Percentiles rank a stretch among this genome's conserved stretches.
phyloP scores from a whole-genome alignment of 1,140 invertebrate genomes.

The Temnothorax longispinosus region DNA sequence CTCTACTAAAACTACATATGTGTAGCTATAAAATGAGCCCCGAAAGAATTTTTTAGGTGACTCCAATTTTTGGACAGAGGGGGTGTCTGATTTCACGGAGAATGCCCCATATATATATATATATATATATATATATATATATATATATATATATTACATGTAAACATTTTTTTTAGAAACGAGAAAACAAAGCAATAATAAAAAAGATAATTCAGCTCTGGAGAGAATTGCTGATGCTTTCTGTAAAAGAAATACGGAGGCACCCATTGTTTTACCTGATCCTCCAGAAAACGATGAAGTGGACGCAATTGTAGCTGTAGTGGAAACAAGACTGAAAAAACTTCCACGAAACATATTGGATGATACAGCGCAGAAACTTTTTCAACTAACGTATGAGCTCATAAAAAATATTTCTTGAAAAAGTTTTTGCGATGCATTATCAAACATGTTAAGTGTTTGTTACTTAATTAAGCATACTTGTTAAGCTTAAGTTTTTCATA shows the following conservation, averaged over 20 bases:
- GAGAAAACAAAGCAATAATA: background rate
- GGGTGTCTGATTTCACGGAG: too few species aligned
- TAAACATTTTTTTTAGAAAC: background rate
- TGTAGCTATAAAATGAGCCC: too few species aligned
- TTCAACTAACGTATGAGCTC: background rate
- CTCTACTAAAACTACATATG: too few species aligned
- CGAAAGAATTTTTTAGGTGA: too few species aligned
- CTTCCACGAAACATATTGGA: constrained; percentile 1
- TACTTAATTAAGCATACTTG: too few species aligned
- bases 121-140: too few species aligned
- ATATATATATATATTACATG: too few species aligned
- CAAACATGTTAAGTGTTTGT: too few species aligned
- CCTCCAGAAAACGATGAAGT: background rate
- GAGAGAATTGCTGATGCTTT: constrained; percentile 19
- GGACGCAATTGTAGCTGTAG: background rate
- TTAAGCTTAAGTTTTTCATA: too few species aligned
- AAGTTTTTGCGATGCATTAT: background rate
- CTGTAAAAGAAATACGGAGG: background rate
- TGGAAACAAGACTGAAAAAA: constrained; percentile 8
- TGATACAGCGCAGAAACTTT: constrained; percentile 4
- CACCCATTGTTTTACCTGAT: background rate
- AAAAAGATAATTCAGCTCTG: background rate
- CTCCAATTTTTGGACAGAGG: too few species aligned
- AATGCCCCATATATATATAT: too few species aligned
- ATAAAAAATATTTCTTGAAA: background rate